phyloP scores from a whole-genome alignment of 1,140 invertebrate species.

The Achatina immaculata region DNA sequence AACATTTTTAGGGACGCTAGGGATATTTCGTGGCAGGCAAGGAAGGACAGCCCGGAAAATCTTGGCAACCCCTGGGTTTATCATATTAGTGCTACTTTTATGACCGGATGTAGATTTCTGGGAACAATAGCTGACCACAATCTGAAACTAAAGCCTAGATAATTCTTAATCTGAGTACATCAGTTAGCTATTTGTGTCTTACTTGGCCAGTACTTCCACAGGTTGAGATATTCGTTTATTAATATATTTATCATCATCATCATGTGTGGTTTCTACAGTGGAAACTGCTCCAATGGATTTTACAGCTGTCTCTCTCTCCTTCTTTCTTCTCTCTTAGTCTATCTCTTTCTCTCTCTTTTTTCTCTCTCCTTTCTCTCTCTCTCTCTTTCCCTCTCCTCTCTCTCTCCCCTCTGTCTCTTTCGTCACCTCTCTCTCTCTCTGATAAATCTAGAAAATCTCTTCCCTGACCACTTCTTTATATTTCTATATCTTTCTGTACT shows the following conservation, averaged over 20 bases:
- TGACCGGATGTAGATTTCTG: too few relatives aligned
- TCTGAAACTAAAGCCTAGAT: neutral
- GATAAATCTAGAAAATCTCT: too few relatives aligned
- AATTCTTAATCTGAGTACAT: neutral
- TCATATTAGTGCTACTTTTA: too few relatives aligned
- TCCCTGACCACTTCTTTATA: too few relatives aligned
- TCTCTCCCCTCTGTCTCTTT: constrained; percentile 18
- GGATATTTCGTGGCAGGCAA: too few relatives aligned
- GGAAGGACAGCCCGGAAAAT: too few relatives aligned
- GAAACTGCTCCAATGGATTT: neutral
- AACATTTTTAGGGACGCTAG: too few relatives aligned
- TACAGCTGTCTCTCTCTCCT: neutral
- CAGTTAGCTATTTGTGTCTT: neutral
- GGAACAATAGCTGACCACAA: neutral
- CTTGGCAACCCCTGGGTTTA: too few relatives aligned
- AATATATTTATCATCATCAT: neutral
- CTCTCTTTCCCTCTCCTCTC: constrained; percentile 18
- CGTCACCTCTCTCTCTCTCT: neutral
- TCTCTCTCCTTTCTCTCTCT: constrained; percentile 1
- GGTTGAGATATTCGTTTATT: neutral
- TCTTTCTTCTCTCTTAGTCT: neutral
- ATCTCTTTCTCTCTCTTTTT: constrained; percentile 15
- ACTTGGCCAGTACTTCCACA: neutral
- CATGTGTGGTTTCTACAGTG: neutral
- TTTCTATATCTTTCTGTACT: too few relatives aligned